Percentiles rank a stretch among this genome's conserved stretches.
Evolutionary conservation across 2,888 invertebrate species (phyloP).

Genomic region (Dascillus cervinus): DNA sequence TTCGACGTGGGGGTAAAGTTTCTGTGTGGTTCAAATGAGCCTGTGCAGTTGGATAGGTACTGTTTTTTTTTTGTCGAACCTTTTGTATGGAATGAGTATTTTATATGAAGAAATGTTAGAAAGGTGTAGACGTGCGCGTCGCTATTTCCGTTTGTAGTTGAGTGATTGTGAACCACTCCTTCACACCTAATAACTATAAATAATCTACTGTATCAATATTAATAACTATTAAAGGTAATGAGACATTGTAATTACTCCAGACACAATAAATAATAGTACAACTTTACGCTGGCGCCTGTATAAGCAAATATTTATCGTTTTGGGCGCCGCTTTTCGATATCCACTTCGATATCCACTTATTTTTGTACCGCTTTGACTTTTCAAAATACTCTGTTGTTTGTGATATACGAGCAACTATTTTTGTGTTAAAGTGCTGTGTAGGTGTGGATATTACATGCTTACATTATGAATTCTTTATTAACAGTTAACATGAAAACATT

Average conservation of each 20-base stretch:
- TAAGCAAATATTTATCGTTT: constrained; percentile 23
- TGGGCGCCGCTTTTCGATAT: constrained; percentile 21
- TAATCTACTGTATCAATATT: constrained; percentile 10
- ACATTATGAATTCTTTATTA: constrained; percentile 7
- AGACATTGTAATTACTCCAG: constrained; percentile 8
- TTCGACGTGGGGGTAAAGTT: too few relatives aligned
- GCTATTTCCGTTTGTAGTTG: too few relatives aligned
- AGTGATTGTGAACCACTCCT: too few relatives aligned
- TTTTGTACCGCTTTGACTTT: constrained; percentile 19
- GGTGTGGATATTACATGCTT: constrained; percentile 11
- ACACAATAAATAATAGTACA: constrained; percentile 11
- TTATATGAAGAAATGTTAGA: too few relatives aligned
- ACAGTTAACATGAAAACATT: too few relatives aligned
- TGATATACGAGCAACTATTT: constrained; percentile 16
- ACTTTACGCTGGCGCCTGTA: constrained; percentile 21
- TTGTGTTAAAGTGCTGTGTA: constrained; percentile 12
- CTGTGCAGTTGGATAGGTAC: too few relatives aligned
- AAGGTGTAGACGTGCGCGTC: too few relatives aligned
- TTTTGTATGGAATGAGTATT: too few relatives aligned
- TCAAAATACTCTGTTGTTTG: constrained; percentile 15
- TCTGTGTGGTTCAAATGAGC: too few relatives aligned
- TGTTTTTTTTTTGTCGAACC: too few relatives aligned
- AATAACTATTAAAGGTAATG: constrained; percentile 9
- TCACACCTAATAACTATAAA: constrained; percentile 10
- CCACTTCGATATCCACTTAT: constrained; percentile 23